phyloP scores from a whole-genome alignment of 2,888 invertebrate genomes.

The Eristalinus aeneus region DNA sequence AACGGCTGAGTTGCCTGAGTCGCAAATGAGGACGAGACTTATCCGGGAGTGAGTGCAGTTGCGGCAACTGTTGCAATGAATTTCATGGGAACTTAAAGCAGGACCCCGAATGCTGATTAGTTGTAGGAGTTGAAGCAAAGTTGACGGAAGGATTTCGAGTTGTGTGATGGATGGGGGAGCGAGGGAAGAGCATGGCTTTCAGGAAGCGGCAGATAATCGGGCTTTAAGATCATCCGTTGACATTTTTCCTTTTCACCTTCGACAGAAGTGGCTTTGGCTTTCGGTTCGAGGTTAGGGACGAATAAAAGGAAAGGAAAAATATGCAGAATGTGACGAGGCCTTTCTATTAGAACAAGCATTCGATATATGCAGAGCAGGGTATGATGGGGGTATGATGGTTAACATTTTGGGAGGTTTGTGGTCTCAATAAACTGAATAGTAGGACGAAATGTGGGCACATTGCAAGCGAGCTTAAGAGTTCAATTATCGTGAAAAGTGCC shows the following conservation, averaged over 20 bases:
- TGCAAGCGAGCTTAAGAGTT: too few relatives aligned
- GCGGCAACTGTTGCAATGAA: neutral
- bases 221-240: neutral
- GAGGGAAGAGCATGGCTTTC: neutral
- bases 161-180: neutral
- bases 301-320: too few relatives aligned
- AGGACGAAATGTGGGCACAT: too few relatives aligned
- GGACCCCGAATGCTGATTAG: slow-evolving; percentile 16
- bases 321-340: too few relatives aligned
- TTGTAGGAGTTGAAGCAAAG: slow-evolving; percentile 9
- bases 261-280: neutral
- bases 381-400: too few relatives aligned
- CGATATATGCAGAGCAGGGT: too few relatives aligned
- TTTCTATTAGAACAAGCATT: too few relatives aligned
- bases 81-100: slow-evolving; percentile 15
- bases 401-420: too few relatives aligned
- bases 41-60: slow-evolving; percentile 17
- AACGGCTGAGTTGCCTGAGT: neutral
- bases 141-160: neutral
- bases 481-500: too few relatives aligned
- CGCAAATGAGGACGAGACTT: slow-evolving; percentile 25
- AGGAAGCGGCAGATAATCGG: neutral
- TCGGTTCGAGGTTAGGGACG: too few relatives aligned
- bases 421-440: too few relatives aligned
- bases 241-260: neutral